Evolutionary conservation across 1,140 invertebrate species (phyloP), one percentile per base, ranked within the genome.

Genomic region (Listronotus oregonensis): DNA sequence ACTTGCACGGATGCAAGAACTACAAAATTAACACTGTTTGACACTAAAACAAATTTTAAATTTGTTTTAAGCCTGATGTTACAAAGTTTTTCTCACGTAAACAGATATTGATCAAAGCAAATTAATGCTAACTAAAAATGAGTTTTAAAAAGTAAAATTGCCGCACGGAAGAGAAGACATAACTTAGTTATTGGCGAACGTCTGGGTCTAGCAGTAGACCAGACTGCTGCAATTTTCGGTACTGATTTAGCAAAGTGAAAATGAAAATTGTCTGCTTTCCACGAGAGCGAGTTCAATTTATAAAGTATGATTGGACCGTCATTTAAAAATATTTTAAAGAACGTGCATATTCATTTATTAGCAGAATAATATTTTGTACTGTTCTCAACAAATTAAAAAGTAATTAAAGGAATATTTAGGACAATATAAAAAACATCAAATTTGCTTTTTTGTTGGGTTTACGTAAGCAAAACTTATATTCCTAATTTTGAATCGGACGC

Each of bases 121-220:
- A 50, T 14, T 11, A 50, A 50, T 50, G 47, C 47, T 50, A 50
- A 50, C 15, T 50, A 21, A 50, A 50, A 50, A 50, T 50, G 21
- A 50, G 47, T 50, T 50, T 50, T 10, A 50, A 50, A 50, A 50
- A 50, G 47, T 50, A 31, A 50, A 50, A 50, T 50, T 50, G 18
- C 47, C 5, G 21, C 17, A 12, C 47, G 47, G 47, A 50, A 50
- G 47, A 50, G 18, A 27, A 50, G 47, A 31, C 47, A 27, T 50
- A 50, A 50, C 47, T 50, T 50, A 50, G 47, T 50, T 50, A 50
- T 50, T n/a, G 47, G 47, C 18, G 47, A 50, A 50, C 6, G 47
- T 12, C 21, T 21, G 47, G 21, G 18, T 21, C 18, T 10, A 17
- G 17, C 15, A 21, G 11, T 18, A 11, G 12, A 17, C 18, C 15